These are phyloP conservation scores for Mimas tiliae DNA, from an alignment of 2,888 invertebrate species.

Conservation along the genomic window DNA sequence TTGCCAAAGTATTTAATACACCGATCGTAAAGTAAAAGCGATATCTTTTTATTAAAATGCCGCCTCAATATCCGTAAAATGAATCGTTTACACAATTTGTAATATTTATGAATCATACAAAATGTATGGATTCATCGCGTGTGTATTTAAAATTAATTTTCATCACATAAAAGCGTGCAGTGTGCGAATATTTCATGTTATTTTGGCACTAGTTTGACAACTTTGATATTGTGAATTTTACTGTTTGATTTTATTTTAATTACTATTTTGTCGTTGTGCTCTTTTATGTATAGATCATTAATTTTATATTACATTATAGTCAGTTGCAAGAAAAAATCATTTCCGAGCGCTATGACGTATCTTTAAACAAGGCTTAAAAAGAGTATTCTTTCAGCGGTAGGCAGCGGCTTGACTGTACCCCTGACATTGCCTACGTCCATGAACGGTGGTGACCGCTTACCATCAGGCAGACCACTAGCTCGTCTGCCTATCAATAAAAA, in stretches of 20 bases:
- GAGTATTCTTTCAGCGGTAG: no score
- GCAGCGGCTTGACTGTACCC: no score
- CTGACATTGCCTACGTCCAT: no score
- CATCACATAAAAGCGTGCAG: background rate
- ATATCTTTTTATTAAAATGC: background rate
- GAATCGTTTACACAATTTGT: background rate
- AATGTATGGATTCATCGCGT: constrained; percentile 1
- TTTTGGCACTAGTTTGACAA: background rate
- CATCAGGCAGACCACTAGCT: no score
- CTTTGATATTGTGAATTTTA: background rate
- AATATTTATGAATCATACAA: background rate
- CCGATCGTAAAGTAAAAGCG: background rate
- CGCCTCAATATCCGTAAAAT: background rate
- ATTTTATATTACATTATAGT: no score
- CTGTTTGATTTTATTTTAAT: background rate
- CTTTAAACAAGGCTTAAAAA: no score
- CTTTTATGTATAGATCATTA: no score
- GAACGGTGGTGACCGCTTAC: no score
- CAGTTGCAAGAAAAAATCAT: no score
- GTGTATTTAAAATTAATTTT: constrained; percentile 14
- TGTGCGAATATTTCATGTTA: constrained; percentile 4
- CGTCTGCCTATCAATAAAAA: no score
- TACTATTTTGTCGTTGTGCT: no score
- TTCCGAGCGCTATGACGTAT: no score
- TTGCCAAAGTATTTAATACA: background rate